Base-by-base conservation (phyloP, 2,888 invertebrate genomes). In the Leptothorax acervorum region DNA sequence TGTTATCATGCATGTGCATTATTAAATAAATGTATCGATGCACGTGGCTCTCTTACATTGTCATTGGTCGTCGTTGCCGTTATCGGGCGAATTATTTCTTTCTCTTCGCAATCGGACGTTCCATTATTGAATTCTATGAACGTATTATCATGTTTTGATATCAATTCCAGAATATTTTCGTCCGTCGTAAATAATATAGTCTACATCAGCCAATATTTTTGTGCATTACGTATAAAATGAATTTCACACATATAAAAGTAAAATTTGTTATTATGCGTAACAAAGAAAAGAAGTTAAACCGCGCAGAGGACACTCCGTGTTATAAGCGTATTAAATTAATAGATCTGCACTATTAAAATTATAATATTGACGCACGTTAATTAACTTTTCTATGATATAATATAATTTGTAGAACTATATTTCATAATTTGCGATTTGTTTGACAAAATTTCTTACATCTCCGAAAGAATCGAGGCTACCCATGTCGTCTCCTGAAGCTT, bases 111-210 rank as follows among this genome's bases (percentile, higher is more conserved):
- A 48, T 89, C 87, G 93, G 95, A 51, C 2, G 42, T 48, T 12
- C 6, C 93, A 18, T 94, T 92, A 57, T 93, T 95, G 73, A 95
- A 89, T 23, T 93, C 94, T 39, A 94, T 91, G 91, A 95, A 96
- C 2, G 95, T 95, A 28, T 94, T 91, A 90, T 96, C 96, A 90
- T 96, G 95, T 87, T 95, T 93, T 9, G 96, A 95, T 82, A 96
- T 96, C 60, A 95, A 93, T 92, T 97, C 97, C 51, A 98, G 95
- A 79, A 98, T 97, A 28, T 95, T 93, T 53, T 98, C 96, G 90
- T 97, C 97, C 87, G 97, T 97, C 35, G 98, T 98, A 94, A 98
- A 98, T 81, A 98, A 95, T 87, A 98, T 98, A 11, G 98, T 98
- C 98, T 98, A 95, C 57, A 48, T 48, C 68, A 42, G 8, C 28